A percentile compares a stretch with the other conserved stretches of the same genome.
Evolutionary conservation across 1,140 invertebrate species (phyloP).

Genomic region (Scaptodrosophila lebanonensis): DNA sequence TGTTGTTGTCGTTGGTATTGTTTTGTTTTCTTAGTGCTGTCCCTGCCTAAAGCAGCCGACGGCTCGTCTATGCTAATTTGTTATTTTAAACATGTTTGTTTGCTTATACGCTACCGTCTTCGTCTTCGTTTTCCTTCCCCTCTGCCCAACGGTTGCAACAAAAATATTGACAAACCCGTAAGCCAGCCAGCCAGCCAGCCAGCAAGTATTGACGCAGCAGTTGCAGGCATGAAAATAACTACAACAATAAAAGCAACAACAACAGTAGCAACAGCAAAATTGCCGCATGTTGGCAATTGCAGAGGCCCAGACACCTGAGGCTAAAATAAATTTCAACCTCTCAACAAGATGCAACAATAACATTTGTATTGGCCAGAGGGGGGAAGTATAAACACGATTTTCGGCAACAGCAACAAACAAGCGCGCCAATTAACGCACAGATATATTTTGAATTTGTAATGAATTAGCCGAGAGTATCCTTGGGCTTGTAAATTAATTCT

Average conservation of each 20-base stretch:
- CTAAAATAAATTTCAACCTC: conserved; percentile 18
- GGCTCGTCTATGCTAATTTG: conserved; percentile 68
- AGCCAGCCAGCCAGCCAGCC: conserved; percentile 16
- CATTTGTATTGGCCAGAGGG: too few species aligned
- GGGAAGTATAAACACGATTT: not conserved
- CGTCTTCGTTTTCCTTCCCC: too few species aligned
- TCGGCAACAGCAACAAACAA: conserved; percentile 55
- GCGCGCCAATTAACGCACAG: conserved; percentile 67
- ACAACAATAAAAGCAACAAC: conserved; percentile 16
- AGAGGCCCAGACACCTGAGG: conserved; percentile 49
- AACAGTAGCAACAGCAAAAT: not conserved
- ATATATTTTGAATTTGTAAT: conserved; percentile 68
- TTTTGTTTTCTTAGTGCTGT: conserved; percentile 29
- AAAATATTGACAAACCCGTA: conserved; percentile 65
- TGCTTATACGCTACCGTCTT: conserved; percentile 27
- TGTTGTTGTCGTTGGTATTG: conserved; percentile 4
- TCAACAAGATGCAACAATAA: conserved; percentile 13
- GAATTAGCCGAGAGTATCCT: conserved; percentile 21
- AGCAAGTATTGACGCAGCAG: not conserved
- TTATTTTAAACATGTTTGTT: conserved; percentile 75
- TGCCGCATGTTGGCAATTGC: too few species aligned
- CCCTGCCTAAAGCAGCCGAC: not conserved
- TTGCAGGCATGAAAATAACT: not conserved
- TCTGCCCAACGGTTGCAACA: conserved; percentile 27
- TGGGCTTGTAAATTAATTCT: conserved; percentile 3